Base-by-base conservation (phyloP, 1,140 invertebrate species). In the Drosophila neocordata region DNA sequence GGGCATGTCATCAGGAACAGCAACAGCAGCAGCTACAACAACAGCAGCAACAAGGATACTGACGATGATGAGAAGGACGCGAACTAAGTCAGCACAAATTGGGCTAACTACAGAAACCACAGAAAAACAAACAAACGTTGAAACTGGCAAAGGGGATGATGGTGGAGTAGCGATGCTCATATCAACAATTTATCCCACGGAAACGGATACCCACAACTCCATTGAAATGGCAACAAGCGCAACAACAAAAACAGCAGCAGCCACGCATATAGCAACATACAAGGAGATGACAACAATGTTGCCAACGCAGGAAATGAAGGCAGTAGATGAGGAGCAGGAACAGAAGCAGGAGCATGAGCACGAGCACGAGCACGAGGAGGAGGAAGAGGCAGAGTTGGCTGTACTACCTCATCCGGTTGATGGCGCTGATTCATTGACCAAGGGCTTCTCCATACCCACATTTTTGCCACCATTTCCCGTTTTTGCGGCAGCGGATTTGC, bases 371-470 rank as follows among this genome's bases (percentile, higher is more conserved):
- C n/a, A n/a, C n/a, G n/a, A n/a, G n/a, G n/a, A n/a, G 20, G 44
- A 51, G n/a, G 20, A 0, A 3, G 37, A 48, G 51, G 22, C 7
- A 27, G 64, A 73, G 20, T 44, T 31, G 15, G 61, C 52, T 56
- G 64, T 41, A 38, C 53, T 60, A 15, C 51, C 58, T 57, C 80
- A 76, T 82, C 75, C 71, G 79, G 79, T 48, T 48, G 41, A 38
- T 65, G 81, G 59, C 22, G 44, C 84, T 62, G 84, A 83, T 63
- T 70, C 79, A 73, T 76, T 91, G 75, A 88, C 80, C 65, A 91
- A 89, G 69, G 89, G 89, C 13, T 90, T 91, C 73, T 90, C 89
- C 61, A 90, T 91, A 22, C 89, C 89, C n/a, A 91, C 89, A 56
- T 90, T 91, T 65, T 71, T 91, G 63, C 89, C 89, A 22, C 89